A percentile compares a stretch with the other conserved stretches of the same genome.
These are phyloP conservation scores for Frankliniella fusca DNA, from an alignment of 2,888 invertebrate species.

Conservation along the genomic window DNA sequence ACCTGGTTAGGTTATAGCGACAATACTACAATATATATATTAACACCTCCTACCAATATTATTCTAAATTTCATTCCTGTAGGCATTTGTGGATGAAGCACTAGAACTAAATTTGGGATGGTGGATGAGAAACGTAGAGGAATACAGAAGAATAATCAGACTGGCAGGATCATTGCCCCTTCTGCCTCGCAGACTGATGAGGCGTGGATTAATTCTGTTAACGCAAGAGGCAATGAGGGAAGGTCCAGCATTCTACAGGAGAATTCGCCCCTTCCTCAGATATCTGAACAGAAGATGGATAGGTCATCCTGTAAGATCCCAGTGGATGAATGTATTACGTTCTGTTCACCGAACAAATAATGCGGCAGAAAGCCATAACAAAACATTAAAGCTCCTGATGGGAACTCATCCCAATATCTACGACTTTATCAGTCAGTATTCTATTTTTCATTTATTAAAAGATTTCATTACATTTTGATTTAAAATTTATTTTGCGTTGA, in stretches of 20 bases:
- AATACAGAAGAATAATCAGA: background rate
- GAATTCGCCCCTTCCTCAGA: background rate
- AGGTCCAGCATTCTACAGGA: background rate
- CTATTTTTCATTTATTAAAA: too few species aligned
- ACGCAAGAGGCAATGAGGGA: background rate
- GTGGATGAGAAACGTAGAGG: slow-evolving; percentile 7
- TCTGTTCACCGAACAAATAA: background rate
- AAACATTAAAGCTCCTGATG: background rate
- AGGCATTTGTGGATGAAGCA: background rate
- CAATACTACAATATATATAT: too few species aligned
- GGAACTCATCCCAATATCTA: background rate
- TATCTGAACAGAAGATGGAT: background rate
- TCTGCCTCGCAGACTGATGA: background rate
- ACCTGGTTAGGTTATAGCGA: too few species aligned
- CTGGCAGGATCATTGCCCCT: background rate
- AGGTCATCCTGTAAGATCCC: background rate
- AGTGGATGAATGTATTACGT: background rate
- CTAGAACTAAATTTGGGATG: background rate
- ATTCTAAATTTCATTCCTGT: too few species aligned
- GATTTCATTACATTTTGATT: too few species aligned
- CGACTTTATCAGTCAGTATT: background rate
- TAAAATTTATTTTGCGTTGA: too few species aligned
- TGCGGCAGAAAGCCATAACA: background rate
- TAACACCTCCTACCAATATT: too few species aligned
- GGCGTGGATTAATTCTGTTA: background rate